A percentile compares a stretch with the other conserved stretches of the same genome.
phyloP scores from a whole-genome alignment of 2,888 invertebrate genomes.

The Ornithoptera alexandrae region DNA sequence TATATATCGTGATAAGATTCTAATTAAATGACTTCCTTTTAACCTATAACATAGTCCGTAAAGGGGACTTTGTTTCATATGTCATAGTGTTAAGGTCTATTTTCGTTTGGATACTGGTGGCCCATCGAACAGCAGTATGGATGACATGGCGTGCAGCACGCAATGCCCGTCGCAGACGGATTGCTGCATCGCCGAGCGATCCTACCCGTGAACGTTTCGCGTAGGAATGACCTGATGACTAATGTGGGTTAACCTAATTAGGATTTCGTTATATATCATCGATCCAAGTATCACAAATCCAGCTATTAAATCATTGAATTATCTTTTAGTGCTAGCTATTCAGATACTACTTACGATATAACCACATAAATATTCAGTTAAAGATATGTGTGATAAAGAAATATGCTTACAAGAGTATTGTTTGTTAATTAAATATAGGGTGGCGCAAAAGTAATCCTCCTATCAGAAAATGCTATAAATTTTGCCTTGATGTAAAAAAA shows the following conservation, averaged over 20 bases:
- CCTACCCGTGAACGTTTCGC: constrained; percentile 16
- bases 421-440: no score
- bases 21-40: constrained; percentile 19
- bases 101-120: background rate
- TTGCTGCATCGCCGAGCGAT: constrained; percentile 18
- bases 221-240: constrained; percentile 22
- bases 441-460: no score
- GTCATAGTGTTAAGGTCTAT: background rate
- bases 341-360: background rate
- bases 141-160: constrained; percentile 25
- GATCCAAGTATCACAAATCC: background rate
- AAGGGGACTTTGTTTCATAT: background rate
- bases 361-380: background rate
- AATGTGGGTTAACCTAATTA: constrained; percentile 23
- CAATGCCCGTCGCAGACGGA: constrained; percentile 6
- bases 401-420: background rate
- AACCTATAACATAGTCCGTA: background rate
- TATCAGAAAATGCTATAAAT: no score
- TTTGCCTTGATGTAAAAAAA: no score
- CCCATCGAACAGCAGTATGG: constrained; percentile 6
- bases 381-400: background rate
- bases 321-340: no score
- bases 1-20: constrained; percentile 20
- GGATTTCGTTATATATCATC: background rate
- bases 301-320: background rate